A percentile compares a stretch with the other conserved stretches of the same genome.
Conservation (phyloP, 2,888 invertebrate species). For the Selenia dentaria region DNA sequence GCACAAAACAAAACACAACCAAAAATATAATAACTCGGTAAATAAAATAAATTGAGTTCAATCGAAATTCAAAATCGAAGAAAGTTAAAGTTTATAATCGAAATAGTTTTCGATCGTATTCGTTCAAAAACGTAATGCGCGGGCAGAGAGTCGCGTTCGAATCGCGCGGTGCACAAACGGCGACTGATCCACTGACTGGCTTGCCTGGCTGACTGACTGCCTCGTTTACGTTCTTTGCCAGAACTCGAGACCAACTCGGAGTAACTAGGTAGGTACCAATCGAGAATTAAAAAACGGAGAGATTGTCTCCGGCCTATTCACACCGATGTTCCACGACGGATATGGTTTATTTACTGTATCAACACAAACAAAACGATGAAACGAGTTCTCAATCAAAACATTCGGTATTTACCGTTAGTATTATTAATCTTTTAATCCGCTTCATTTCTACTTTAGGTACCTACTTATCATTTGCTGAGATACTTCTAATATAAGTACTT, state of each 20-base stretch:
- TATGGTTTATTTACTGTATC: conserved; percentile 49
- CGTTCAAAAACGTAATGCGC: conserved; percentile 45
- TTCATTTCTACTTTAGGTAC: no score
- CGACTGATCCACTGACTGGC: conserved; percentile 43
- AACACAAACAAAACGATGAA: conserved; percentile 20
- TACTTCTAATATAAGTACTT: no score
- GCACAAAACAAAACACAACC: conserved; percentile 27
- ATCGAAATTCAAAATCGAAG: conserved; percentile 7
- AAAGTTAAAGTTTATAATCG: conserved; percentile 26
- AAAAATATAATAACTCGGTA: conserved; percentile 11
- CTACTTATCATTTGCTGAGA: no score
- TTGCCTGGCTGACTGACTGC: conserved; percentile 7
- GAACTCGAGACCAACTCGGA: conserved; percentile 6
- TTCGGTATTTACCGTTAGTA: no score
- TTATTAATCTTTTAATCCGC: no score
- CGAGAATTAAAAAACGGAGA: conserved; percentile 42
- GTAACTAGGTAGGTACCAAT: conserved; percentile 5
- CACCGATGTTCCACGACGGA: conserved; percentile 42
- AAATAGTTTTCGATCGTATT: conserved; percentile 47
- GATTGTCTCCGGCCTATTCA: conserved; percentile 36
- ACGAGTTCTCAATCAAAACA: conserved; percentile 20
- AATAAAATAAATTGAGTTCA: conserved; percentile 3
- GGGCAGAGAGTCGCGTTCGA: conserved; percentile 48
- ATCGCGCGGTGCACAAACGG: conserved; percentile 49
- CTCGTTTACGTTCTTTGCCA: conserved; percentile 7